Evolutionary conservation across 2,113 vertebrate species (phyloP).

Genomic region (Ceyx margarethae): DNA sequence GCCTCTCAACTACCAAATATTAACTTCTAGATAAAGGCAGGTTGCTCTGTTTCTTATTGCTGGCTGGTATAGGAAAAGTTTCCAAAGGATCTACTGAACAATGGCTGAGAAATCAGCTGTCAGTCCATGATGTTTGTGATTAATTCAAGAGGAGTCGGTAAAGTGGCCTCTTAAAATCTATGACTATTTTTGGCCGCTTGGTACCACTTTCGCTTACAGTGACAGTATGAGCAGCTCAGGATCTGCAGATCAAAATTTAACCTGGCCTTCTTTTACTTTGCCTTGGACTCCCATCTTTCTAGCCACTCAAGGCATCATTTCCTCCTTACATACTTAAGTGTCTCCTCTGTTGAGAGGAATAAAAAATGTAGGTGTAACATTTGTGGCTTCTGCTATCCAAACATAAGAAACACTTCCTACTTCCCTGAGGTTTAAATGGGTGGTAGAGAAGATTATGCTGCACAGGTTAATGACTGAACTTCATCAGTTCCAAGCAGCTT

Average conservation of each 20-base stretch:
- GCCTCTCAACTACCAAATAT: not conserved
- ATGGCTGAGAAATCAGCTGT: not conserved
- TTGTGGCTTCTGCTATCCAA: not conserved
- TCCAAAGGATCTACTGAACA: not conserved
- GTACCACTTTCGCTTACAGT: not conserved
- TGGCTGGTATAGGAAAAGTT: not conserved
- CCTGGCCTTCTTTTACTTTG: not conserved
- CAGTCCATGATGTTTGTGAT: not conserved
- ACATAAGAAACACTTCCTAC: constrained; percentile 58
- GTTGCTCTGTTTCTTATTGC: not conserved
- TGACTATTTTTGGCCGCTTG: not conserved
- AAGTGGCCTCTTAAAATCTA: not conserved
- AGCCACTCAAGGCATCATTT: not conserved
- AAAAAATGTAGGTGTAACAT: not conserved
- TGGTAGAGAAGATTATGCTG: constrained; percentile 47
- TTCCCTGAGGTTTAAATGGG: constrained; percentile 39
- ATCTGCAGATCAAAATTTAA: not conserved
- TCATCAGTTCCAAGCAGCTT: constrained; percentile 65
- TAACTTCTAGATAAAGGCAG: not conserved
- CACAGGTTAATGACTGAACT: constrained; percentile 58
- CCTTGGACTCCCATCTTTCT: fast-evolving
- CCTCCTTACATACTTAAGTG: not conserved
- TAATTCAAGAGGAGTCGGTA: not conserved
- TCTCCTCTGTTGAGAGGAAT: not conserved
- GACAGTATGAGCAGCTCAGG: not conserved